phyloP scores from a whole-genome alignment of 2,797 vertebrate genomes.

The Netta rufina region DNA sequence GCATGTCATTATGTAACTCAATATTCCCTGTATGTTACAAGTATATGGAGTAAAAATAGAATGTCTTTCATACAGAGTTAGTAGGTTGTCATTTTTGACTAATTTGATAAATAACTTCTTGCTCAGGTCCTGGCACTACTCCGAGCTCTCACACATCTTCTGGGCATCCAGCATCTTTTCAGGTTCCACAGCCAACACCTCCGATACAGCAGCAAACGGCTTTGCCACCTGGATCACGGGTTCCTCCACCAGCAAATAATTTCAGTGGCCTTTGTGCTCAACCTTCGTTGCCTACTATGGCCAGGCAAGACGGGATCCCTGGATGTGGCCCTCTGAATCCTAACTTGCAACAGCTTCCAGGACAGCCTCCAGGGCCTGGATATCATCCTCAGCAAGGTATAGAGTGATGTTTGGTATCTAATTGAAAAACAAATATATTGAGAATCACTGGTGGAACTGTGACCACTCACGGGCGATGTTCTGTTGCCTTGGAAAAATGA shows the following conservation, averaged over 20 bases:
- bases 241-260: slow-evolving; percentile 73
- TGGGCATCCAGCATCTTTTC: slow-evolving; percentile 76
- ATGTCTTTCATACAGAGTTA: neutral
- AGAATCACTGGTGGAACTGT: neutral
- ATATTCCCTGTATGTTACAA: rapidly evolving
- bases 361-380: slow-evolving; percentile 72
- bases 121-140: slow-evolving; percentile 76
- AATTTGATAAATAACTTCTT: neutral
- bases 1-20: neutral
- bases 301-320: slow-evolving; percentile 77
- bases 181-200: slow-evolving; percentile 69
- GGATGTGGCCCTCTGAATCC: slow-evolving; percentile 76
- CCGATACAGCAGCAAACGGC: slow-evolving; percentile 67
- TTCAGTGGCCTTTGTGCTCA: slow-evolving; percentile 74
- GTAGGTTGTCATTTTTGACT: neutral
- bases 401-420: neutral
- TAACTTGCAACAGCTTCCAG: slow-evolving; percentile 81
- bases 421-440: neutral
- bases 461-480: neutral
- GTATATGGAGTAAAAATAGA: neutral
- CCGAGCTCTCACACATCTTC: slow-evolving; percentile 63
- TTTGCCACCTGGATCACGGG: slow-evolving; percentile 77
- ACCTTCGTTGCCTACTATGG: slow-evolving; percentile 55
- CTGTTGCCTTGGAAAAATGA: neutral
- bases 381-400: slow-evolving; percentile 78